These are phyloP conservation scores for Entomyzon cyanotis DNA, from an alignment of 2,113 vertebrate genomes.

Conservation along the genomic window DNA sequence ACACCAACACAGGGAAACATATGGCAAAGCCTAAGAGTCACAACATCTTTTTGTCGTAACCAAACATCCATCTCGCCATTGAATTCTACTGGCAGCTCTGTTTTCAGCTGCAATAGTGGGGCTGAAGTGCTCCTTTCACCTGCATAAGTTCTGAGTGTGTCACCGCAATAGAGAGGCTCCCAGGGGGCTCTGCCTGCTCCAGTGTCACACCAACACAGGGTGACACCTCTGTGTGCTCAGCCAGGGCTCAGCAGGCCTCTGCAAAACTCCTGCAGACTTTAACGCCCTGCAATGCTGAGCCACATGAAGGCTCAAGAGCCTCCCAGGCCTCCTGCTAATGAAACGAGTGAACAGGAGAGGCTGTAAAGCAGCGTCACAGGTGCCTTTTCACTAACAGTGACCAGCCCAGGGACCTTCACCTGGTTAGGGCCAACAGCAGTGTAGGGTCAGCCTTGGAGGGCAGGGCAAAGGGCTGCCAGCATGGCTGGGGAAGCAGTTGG, in stretches of 20 bases:
- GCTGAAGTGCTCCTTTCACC: neutral
- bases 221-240: neutral
- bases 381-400: neutral
- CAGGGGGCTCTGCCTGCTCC: fast-evolving
- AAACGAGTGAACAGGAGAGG: fast-evolving
- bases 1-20: fast-evolving
- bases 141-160: neutral
- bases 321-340: neutral
- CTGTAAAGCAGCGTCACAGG: fast-evolving
- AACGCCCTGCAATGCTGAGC: fast-evolving
- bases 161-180: neutral
- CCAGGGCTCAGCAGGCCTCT: neutral
- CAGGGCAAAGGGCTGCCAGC: neutral
- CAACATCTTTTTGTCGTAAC: neutral
- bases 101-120: neutral
- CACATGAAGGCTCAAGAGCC: fast-evolving
- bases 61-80: neutral
- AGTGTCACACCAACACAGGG: neutral
- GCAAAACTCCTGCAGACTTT: neutral
- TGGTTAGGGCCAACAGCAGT: fast-evolving
- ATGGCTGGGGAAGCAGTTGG: fast-evolving
- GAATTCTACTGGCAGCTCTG: neutral
- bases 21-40: neutral
- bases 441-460: neutral
- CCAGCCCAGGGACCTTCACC: neutral